These are phyloP conservation scores for Aphodius granarius DNA, from an alignment of 2,888 invertebrate genomes.

Conservation along the genomic window DNA sequence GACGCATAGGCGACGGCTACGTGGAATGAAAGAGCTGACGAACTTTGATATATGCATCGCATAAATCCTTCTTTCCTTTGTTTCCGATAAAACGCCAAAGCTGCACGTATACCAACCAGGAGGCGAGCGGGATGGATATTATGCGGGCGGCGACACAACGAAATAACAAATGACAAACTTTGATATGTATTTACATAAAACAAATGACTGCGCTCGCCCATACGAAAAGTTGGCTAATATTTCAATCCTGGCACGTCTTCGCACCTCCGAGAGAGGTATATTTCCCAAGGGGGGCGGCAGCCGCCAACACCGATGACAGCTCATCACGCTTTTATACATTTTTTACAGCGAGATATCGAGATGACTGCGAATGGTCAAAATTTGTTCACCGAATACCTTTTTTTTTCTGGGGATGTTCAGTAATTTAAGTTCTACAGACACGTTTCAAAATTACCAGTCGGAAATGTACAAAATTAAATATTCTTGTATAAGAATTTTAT, in stretches of 20 bases:
- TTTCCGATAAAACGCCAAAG: constrained; percentile 29
- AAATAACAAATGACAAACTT: constrained; percentile 53
- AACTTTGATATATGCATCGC: constrained; percentile 30
- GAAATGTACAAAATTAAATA: too few species aligned
- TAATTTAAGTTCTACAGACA: not conserved
- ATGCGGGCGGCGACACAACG: constrained; percentile 34
- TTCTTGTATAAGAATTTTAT: too few species aligned
- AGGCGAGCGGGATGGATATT: constrained; percentile 22
- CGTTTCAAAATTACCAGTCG: not conserved
- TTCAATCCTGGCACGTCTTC: constrained; percentile 43
- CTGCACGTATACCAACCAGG: not conserved
- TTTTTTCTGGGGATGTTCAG: not conserved
- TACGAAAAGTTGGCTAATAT: constrained; percentile 57
- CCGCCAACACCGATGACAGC: constrained; percentile 39
- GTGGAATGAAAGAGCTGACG: constrained; percentile 22
- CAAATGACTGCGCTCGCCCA: constrained; percentile 56
- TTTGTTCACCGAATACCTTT: not conserved
- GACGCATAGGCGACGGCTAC: constrained; percentile 3
- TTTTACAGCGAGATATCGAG: not conserved
- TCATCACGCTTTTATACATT: constrained; percentile 39
- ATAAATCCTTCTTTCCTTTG: constrained; percentile 30
- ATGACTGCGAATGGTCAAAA: not conserved
- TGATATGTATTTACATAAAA: constrained; percentile 57
- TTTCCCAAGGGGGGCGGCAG: constrained; percentile 48
- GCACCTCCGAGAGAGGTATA: constrained; percentile 44